These are phyloP conservation scores for Typhlichthys eigenmanni DNA, from an alignment of 2,797 vertebrate species.

Conservation along the genomic window DNA sequence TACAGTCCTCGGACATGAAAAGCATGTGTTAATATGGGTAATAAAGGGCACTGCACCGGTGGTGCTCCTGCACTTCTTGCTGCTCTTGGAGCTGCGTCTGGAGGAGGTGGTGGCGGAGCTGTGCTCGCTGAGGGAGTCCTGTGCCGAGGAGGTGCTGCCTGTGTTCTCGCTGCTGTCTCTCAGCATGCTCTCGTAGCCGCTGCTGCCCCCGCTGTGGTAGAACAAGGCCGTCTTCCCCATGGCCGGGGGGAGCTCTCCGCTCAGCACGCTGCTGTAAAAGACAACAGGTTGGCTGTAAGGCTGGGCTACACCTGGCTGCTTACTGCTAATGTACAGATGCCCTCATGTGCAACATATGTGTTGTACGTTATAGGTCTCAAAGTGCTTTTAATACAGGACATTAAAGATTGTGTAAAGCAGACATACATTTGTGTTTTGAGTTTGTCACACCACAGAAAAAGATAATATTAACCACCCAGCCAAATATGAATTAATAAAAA, in stretches of 20 bases:
- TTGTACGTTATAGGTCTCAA: too few relatives aligned
- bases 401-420: too few relatives aligned
- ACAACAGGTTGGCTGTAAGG: not conserved
- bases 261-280: conserved; percentile 86
- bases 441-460: too few relatives aligned
- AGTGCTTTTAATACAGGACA: too few relatives aligned
- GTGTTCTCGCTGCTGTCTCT: conserved; percentile 97
- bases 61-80: conserved; percentile 90
- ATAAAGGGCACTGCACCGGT: conserved; percentile 76
- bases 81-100: conserved; percentile 88
- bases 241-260: conserved; percentile 92
- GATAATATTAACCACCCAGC: too few relatives aligned
- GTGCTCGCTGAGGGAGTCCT: conserved; percentile 96
- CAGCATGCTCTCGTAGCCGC: conserved; percentile 97
- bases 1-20: too few relatives aligned
- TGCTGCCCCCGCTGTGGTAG: conserved; percentile 97
- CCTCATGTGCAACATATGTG: too few relatives aligned
- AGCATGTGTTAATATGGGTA: not conserved
- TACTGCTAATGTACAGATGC: too few relatives aligned
- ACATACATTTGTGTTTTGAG: too few relatives aligned
- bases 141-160: conserved; percentile 89
- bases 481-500: too few relatives aligned
- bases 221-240: conserved; percentile 98
- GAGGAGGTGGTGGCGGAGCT: conserved; percentile 87
- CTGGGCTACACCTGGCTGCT: too few relatives aligned